Percentiles rank a stretch among this genome's conserved stretches.
Conservation (phyloP, 2,113 vertebrate genomes). For the Ceyx cyanopectus region DNA sequence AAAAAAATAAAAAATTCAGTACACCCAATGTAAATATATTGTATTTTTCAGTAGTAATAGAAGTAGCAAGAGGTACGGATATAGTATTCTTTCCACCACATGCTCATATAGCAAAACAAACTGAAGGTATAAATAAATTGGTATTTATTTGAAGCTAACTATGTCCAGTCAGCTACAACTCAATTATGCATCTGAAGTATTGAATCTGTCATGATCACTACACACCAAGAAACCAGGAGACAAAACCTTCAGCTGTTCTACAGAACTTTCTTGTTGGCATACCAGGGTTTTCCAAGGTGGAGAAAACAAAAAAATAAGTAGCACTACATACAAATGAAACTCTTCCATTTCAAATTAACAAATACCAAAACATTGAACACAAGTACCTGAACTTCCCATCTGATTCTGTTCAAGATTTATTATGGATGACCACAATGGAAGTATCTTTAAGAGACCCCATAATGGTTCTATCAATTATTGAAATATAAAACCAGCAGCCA, state of each 20-base stretch:
- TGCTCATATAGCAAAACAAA: not conserved
- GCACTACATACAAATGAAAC: not conserved
- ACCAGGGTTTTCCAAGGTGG: not conserved
- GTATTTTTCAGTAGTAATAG: not conserved
- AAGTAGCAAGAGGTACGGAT: not conserved
- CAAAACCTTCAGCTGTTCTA: not conserved
- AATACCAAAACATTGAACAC: not conserved
- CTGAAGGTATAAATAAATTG: too few relatives aligned
- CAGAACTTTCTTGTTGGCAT: not conserved
- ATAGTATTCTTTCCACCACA: not conserved
- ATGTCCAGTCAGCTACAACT: not conserved
- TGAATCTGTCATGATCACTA: not conserved
- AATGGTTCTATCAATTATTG: not conserved
- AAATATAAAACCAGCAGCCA: slow-evolving; percentile 1
- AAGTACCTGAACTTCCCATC: not conserved
- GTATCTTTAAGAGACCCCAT: not conserved
- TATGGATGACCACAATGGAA: not conserved
- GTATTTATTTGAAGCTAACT: not conserved
- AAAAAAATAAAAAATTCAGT: not conserved
- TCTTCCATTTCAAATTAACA: not conserved
- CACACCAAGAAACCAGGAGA: not conserved
- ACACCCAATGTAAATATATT: not conserved
- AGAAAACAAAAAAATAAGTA: not conserved
- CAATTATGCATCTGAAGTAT: too few relatives aligned
- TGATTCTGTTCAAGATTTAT: not conserved